Conservation (phyloP, 92 coral and sea anemone species). For the Porites evermanni region DNA sequence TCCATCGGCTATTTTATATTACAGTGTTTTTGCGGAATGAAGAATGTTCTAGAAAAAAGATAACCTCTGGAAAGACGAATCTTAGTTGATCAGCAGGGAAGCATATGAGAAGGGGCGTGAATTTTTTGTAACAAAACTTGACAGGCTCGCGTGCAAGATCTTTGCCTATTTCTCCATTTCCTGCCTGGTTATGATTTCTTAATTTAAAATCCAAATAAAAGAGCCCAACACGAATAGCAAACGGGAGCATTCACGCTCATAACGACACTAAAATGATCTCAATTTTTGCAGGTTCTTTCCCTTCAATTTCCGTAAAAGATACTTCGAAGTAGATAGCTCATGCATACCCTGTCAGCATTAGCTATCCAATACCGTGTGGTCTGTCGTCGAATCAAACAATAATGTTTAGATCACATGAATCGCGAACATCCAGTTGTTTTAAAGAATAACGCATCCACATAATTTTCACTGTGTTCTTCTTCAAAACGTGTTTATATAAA, state of each 20-base stretch:
- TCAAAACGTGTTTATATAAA: too few relatives aligned
- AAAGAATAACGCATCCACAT: too few relatives aligned
- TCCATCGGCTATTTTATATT: too few relatives aligned
- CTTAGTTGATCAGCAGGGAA: conserved; percentile 28
- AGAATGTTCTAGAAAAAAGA: conserved; percentile 34
- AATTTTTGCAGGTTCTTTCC: conserved; percentile 28
- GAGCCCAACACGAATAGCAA: neutral
- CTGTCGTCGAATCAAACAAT: conserved; percentile 49
- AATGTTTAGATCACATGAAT: conserved; percentile 23
- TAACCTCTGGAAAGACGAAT: conserved; percentile 2
- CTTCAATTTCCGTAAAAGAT: conserved; percentile 51
- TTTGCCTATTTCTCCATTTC: neutral
- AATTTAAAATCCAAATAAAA: neutral
- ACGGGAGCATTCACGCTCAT: neutral
- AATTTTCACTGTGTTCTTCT: too few relatives aligned
- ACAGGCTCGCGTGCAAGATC: conserved; percentile 8
- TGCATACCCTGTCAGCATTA: conserved; percentile 40
- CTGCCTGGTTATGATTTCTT: conserved; percentile 16
- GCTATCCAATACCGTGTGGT: conserved; percentile 29
- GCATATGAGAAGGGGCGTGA: conserved; percentile 33
- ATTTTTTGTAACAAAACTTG: conserved; percentile 25
- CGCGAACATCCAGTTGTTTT: too few relatives aligned
- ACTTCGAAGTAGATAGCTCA: conserved; percentile 24
- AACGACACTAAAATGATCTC: conserved; percentile 22
- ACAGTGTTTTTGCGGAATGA: neutral